phyloP scores from a whole-genome alignment of 2,888 invertebrate species.

The Ectropis crepuscularia region DNA sequence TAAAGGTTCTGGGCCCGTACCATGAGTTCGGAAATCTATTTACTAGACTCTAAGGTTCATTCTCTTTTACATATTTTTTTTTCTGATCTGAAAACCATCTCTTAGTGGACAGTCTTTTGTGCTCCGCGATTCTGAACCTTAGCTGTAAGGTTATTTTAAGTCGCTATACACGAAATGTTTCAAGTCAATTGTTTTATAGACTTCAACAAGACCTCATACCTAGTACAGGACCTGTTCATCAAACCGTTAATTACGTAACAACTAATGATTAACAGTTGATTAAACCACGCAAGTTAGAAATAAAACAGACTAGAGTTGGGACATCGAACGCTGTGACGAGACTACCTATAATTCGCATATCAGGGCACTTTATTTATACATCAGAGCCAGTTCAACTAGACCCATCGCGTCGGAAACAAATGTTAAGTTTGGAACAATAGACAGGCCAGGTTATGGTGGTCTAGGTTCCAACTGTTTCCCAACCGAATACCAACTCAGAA shows the following conservation, averaged over 20 bases:
- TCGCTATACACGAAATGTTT: too few species aligned
- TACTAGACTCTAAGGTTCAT: too few species aligned
- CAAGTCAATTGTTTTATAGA: too few species aligned
- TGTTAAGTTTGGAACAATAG: slow-evolving; percentile 28
- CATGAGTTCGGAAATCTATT: too few species aligned
- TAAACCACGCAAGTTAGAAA: slow-evolving; percentile 27
- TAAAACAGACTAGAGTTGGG: slow-evolving; percentile 28
- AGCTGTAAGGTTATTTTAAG: too few species aligned
- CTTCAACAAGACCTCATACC: too few species aligned
- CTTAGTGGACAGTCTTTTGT: too few species aligned
- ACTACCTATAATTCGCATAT: slow-evolving; percentile 81
- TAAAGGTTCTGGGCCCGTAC: too few species aligned
- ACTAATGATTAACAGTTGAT: slow-evolving; percentile 40
- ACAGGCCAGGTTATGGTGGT: slow-evolving; percentile 61
- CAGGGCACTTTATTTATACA: slow-evolving; percentile 78
- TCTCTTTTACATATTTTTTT: too few species aligned
- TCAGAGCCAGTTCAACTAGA: slow-evolving; percentile 64
- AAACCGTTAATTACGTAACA: slow-evolving; percentile 13
- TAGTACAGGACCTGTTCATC: background rate
- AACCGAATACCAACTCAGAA: slow-evolving; percentile 82
- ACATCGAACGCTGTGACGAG: slow-evolving; percentile 51
- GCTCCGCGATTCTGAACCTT: too few species aligned
- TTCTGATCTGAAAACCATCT: too few species aligned
- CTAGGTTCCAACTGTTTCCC: slow-evolving; percentile 77
- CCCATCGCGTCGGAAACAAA: slow-evolving; percentile 52